Evolutionary conservation across 1,140 invertebrate genomes (phyloP), one percentile per base, ranked within the genome.

Genomic region (Anastrepha obliqua): DNA sequence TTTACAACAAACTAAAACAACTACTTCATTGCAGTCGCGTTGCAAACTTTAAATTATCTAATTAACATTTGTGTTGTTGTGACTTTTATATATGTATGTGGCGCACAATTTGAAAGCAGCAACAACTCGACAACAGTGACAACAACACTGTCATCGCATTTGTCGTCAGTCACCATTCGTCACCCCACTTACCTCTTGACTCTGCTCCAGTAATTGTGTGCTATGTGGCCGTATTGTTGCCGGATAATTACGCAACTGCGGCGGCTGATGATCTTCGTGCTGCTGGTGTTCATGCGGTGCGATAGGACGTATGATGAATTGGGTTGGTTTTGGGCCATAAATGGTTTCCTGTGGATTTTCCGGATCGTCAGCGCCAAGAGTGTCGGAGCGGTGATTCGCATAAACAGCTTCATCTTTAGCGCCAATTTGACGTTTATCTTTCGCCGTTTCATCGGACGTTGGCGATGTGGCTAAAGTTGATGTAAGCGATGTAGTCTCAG

Each of bases 271-370:
- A 59, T 92, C 90, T 89, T 92, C 90, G 44, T 92, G 91, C 39
- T 90, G 89, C 67, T 92, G 91, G 59, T 92, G 91, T 20, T 81
- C 74, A 15, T 81, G 74, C 39, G 91, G 89, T 88, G 92, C 90
- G 62, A 86, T 62, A 86, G 92, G 91, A 29, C 92, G 90, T 87
- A 93, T 93, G 88, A 93, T 90, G 86, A 93, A 93, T 88, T 92
- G 92, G 87, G 91, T 92, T 20, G 91, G 92, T 87, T 93, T 92
- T 29, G 90, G 51, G 3, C 92, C 92, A 55, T 93, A 93, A 78
- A 93, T 91, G 1, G 91, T 92, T 87, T 93, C 92, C 89, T 93
- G 92, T 8, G 91, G 90, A 60, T 90, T 89, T 88, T 93, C 92
- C 67, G 91, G 92, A 89, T 93, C 92, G 88, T 93, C 91, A 29